phyloP scores from a whole-genome alignment of 2,797 vertebrate genomes.

The Nyctibius grandis region DNA sequence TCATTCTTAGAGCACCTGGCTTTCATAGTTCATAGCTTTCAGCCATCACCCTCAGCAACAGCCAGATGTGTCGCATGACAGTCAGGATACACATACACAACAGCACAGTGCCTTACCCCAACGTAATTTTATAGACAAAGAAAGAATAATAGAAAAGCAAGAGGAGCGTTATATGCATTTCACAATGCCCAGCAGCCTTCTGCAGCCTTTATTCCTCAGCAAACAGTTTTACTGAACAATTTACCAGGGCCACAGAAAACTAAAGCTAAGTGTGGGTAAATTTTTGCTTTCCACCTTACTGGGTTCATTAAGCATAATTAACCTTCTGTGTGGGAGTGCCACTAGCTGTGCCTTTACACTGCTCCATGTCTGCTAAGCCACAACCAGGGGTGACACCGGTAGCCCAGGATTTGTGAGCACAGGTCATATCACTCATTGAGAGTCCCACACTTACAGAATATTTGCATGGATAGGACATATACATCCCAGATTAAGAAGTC shows the following conservation, averaged over 20 bases:
- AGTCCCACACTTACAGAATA: neutral
- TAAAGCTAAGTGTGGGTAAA: neutral
- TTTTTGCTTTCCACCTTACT: constrained; percentile 14
- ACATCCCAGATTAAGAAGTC: neutral
- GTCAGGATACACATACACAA: neutral
- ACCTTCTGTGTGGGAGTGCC: neutral
- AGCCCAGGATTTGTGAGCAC: neutral
- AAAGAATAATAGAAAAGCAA: constrained; percentile 4
- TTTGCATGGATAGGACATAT: neutral
- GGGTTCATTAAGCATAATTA: constrained; percentile 38
- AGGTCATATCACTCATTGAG: fast-evolving
- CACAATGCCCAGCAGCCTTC: neutral
- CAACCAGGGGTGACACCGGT: neutral
- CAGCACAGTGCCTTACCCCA: neutral
- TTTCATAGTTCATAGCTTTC: neutral
- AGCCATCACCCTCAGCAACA: neutral
- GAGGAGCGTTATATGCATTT: neutral
- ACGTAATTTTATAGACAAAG: neutral
- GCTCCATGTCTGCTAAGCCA: neutral
- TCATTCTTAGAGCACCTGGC: neutral
- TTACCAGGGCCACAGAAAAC: neutral
- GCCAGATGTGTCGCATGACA: neutral
- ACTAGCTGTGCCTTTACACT: neutral
- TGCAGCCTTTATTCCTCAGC: constrained; percentile 12
- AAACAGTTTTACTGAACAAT: constrained; percentile 10